Base-by-base conservation (phyloP, 2,888 invertebrate species). In the Eupelmus urozonus region DNA sequence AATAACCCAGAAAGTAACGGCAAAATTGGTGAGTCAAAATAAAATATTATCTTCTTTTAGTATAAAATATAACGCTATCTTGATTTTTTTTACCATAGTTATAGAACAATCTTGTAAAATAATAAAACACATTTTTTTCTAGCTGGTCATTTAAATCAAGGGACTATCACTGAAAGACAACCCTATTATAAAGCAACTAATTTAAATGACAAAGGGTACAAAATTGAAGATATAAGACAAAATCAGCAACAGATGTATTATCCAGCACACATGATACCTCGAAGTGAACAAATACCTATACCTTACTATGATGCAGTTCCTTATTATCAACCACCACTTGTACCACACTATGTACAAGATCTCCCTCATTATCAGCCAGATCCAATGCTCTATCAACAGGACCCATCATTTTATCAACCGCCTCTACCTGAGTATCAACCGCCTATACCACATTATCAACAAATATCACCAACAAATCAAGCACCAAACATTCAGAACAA, bases 201-300 rank as follows among this genome's bases (percentile, higher is more conserved):
- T 45, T 25, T 55, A 0, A 7, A 57, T 29, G 57, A 69, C 1
- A 55, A 72, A 27, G 16, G 13, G 2, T 74, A 78, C 16, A 53
- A 70, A 18, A 70, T 65, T 9, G 29, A 55, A 20, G 69, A 78
- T 16, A 1, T 74, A 1, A 65, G 51, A 27, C 18, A 63, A 13
- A 45, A 62, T 1, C 74, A 76, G 23, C 69, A 40, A 2, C 51
- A 53, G 20, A 25, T 63, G 0, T 9, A 59, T 16, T 59, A 63
- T 18, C 7, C 55, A 1, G 53, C n/a, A n/a, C n/a, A n/a, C 18
- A 40, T 11, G 11, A 40, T 40, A n/a, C n/a, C n/a, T 7, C 40
- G 11, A 40, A 4, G 20, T 40, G 7, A 2, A 1, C 72, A 55
- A 20, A 53, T 16, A 29, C 59, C 9, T 34, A 34, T 34, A 9